A percentile compares a stretch with the other conserved stretches of the same genome.
These are phyloP conservation scores for Agrochola macilenta DNA, from an alignment of 2,888 invertebrate species.

Conservation along the genomic window DNA sequence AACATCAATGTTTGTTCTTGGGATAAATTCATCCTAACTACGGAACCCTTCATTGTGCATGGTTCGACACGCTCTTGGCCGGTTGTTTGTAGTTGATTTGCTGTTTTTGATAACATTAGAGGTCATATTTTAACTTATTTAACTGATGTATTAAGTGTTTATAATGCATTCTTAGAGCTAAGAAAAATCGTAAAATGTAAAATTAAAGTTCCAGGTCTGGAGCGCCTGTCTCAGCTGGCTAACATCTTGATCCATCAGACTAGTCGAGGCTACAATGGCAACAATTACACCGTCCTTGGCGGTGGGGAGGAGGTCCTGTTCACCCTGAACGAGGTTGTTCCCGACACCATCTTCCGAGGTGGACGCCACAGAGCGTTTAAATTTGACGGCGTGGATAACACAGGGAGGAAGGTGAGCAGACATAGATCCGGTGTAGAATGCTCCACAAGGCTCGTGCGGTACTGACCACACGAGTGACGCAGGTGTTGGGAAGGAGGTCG, in stretches of 20 bases:
- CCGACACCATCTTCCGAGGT: constrained; percentile 1
- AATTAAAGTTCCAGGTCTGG: constrained; percentile 21
- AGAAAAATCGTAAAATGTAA: neutral
- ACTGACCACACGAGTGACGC: too few species aligned
- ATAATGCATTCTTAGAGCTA: too few species aligned
- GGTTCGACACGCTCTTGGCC: too few species aligned
- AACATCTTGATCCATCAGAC: constrained; percentile 23
- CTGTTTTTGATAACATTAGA: too few species aligned
- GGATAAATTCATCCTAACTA: too few species aligned
- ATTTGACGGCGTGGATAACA: constrained; percentile 31
- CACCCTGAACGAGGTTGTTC: constrained; percentile 25
- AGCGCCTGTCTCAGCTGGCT: constrained; percentile 10
- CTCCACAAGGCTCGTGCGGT: neutral
- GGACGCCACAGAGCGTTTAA: constrained; percentile 15
- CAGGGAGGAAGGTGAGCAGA: constrained; percentile 26
- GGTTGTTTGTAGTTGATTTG: too few species aligned
- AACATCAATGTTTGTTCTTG: too few species aligned
- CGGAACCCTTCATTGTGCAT: too few species aligned
- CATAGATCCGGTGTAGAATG: neutral
- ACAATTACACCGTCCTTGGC: constrained; percentile 21
- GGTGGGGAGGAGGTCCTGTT: constrained; percentile 18
- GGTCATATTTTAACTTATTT: too few species aligned
- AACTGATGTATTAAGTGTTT: too few species aligned
- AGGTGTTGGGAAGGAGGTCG: too few species aligned
- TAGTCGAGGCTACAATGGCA: constrained; percentile 17